phyloP scores from a whole-genome alignment of 2,113 vertebrate species.

The Poeciliopsis turrubarensis region DNA sequence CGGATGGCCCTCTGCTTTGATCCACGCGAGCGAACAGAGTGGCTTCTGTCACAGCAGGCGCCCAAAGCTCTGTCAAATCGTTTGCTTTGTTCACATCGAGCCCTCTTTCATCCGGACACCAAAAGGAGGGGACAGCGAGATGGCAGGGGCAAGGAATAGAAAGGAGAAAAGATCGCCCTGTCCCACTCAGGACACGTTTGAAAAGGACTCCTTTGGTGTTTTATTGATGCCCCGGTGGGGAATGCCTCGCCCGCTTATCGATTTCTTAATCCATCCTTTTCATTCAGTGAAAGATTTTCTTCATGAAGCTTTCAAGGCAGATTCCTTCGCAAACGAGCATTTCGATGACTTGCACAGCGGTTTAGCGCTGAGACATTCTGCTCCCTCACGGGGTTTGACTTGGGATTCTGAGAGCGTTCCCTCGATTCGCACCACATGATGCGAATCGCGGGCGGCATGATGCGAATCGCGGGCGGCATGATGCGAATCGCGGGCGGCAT shows the following conservation, averaged over 20 bases:
- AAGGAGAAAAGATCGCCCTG: constrained; percentile 68
- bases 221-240: constrained; percentile 70
- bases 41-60: constrained; percentile 62
- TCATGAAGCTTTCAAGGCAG: constrained; percentile 21
- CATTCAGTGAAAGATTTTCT: constrained; percentile 27
- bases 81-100: constrained; percentile 69
- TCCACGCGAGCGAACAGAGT: constrained; percentile 22
- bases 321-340: constrained; percentile 7
- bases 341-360: background rate
- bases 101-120: constrained; percentile 73
- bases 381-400: constrained; percentile 30
- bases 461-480: too few relatives aligned
- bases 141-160: constrained; percentile 53
- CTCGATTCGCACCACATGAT: constrained; percentile 21
- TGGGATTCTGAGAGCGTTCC: constrained; percentile 53
- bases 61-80: constrained; percentile 64
- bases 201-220: constrained; percentile 74
- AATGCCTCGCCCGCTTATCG: constrained; percentile 48
- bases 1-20: constrained; percentile 17
- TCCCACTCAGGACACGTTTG: constrained; percentile 63
- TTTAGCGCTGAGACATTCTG: constrained; percentile 9
- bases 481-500: too few relatives aligned
- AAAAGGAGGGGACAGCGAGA: constrained; percentile 59
- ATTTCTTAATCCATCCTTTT: constrained; percentile 48
- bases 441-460: too few relatives aligned